These are phyloP conservation scores for Regulus satrapa DNA, from an alignment of 2,113 vertebrate genomes.

Conservation along the genomic window DNA sequence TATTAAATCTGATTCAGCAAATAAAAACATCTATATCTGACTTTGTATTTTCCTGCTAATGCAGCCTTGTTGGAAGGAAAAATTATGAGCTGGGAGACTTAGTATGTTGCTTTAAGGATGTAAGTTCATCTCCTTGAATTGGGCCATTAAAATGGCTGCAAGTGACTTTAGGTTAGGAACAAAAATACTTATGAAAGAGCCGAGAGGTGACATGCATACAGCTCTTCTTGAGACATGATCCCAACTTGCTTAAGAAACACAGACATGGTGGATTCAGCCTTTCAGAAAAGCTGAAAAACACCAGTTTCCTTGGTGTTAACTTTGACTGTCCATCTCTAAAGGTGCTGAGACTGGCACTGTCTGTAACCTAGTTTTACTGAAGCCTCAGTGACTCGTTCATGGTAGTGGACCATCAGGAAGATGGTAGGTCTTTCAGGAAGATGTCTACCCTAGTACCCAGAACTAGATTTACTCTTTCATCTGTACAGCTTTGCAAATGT, in stretches of 20 bases:
- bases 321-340: background rate
- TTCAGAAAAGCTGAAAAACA: background rate
- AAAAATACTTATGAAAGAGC: background rate
- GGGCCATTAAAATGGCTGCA: background rate
- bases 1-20: background rate
- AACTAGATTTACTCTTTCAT: background rate
- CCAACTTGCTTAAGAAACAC: background rate
- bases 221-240: background rate
- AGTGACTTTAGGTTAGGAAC: background rate
- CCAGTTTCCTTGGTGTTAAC: background rate
- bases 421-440: background rate
- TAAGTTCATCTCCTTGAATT: background rate
- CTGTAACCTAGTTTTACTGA: background rate
- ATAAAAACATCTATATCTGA: background rate
- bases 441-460: background rate
- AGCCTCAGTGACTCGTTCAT: background rate
- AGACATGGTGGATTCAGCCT: background rate
- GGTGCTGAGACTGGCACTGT: background rate
- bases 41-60: background rate
- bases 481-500: background rate
- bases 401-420: background rate
- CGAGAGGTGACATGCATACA: background rate
- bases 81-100: background rate
- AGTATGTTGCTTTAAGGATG: background rate
- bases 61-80: background rate